Evolutionary conservation across 2,797 vertebrate species (phyloP).

Genomic region (Hirundo rustica): DNA sequence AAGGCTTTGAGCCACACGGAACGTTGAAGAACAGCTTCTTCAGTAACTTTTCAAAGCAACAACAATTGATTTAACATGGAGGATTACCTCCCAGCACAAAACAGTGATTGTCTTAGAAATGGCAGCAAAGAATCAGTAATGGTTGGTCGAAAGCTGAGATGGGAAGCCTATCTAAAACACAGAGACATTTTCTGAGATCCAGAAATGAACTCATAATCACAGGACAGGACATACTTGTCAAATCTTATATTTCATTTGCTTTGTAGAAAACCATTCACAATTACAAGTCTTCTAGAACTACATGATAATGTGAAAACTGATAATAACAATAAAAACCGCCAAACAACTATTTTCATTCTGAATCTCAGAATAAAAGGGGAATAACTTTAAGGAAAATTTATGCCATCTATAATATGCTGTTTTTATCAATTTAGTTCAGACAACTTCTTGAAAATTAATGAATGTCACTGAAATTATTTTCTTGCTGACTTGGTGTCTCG

Average conservation of each 20-base stretch:
- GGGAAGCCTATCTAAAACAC: neutral
- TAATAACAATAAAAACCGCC: neutral
- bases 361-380: neutral
- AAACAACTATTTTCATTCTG: neutral
- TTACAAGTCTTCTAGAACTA: neutral
- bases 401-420: neutral
- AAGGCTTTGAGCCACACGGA: neutral
- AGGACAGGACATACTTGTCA: neutral
- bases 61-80: neutral
- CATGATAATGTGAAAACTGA: neutral
- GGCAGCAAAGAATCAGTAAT: neutral
- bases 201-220: neutral
- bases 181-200: neutral
- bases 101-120: neutral
- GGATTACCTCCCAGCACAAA: neutral
- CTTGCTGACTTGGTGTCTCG: constrained; percentile 31
- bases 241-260: neutral
- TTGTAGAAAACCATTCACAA: neutral
- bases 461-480: constrained; percentile 32
- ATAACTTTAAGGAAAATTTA: constrained; percentile 43
- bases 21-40: neutral
- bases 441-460: constrained; percentile 51
- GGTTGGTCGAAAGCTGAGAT: neutral
- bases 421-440: constrained; percentile 46
- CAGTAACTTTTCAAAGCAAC: neutral